Base-by-base conservation (phyloP, 1,140 invertebrate genomes). In the Tetramorium simillimum region DNA sequence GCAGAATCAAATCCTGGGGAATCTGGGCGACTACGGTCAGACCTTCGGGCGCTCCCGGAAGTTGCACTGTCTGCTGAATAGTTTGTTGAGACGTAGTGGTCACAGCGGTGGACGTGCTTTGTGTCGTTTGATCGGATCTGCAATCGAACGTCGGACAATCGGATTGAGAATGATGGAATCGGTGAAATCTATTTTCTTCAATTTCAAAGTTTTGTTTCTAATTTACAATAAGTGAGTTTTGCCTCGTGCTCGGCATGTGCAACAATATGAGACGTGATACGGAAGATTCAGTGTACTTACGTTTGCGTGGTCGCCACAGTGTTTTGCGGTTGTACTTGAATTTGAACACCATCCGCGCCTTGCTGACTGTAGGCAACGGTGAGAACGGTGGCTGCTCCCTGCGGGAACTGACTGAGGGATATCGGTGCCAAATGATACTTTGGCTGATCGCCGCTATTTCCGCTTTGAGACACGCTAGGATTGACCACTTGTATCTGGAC, bases 401-500 rank as follows among this genome's bases (percentile, higher is more conserved):
- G 95, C 1, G 94, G 94, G 49, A 96, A 95, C 85, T 96, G 96
- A 85, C 95, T 93, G 49, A 95, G 88, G 0, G 97, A 97, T 92
- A 97, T 97, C 62, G 97, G 97, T 0, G 96, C 95, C 62, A 97
- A 94, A 89, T 97, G 97, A 93, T 97, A 97, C 89, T 97, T 97
- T 0, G 97, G 97, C 80, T 97, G 96, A 67, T 96, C 96, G 3
- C 94, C 92, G 63, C 90, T 96, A 92, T 94, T 96, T 91, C 94
- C 96, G 76, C 93, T 92, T 75, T 94, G 94, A 0, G 94, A 91
- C 5, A 96, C 93, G 70, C 95, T 96, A 2, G 97, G 97, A 91
- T 96, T 96, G 9, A 97, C 95, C 58, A 98, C 97, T 93, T 97
- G 97, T 65, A 98, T 97, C 93, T 98, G 97, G 18, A 98, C 96